Percentiles rank a stretch among this genome's conserved stretches.
These are phyloP conservation scores for Mesembrinibis cayennensis DNA, from an alignment of 2,113 vertebrate species.

Conservation along the genomic window DNA sequence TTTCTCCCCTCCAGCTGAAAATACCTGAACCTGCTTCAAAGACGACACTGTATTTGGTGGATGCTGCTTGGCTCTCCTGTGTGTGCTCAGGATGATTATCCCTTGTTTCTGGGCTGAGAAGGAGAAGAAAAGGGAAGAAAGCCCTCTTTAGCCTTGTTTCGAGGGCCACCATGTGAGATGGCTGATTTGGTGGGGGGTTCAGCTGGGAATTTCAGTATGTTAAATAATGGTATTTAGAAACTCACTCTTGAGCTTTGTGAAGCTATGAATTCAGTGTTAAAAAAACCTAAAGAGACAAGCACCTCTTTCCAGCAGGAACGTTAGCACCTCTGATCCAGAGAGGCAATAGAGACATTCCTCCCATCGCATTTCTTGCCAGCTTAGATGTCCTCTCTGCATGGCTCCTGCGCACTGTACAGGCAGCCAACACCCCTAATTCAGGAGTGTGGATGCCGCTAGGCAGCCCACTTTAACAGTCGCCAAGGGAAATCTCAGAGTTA, in stretches of 20 bases:
- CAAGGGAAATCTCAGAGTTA: background rate
- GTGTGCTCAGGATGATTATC: background rate
- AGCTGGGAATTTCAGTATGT: background rate
- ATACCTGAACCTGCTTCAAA: background rate
- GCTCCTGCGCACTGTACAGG: background rate
- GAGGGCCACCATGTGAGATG: background rate
- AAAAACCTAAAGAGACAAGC: accelerated
- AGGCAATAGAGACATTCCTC: background rate
- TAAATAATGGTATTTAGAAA: background rate
- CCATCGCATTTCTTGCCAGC: background rate
- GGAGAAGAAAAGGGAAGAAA: background rate
- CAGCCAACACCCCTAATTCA: background rate
- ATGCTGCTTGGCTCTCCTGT: background rate
- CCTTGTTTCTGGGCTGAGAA: background rate
- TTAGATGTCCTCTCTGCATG: background rate
- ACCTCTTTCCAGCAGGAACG: background rate
- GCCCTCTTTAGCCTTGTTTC: background rate
- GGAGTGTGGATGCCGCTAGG: background rate
- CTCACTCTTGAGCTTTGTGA: background rate
- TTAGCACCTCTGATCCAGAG: background rate
- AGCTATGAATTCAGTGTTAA: background rate
- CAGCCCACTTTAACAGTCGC: background rate
- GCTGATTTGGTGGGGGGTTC: background rate
- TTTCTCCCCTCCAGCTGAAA: background rate
- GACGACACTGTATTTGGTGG: background rate